Evolutionary conservation across 2,888 invertebrate genomes (phyloP).

Genomic region (Xanthostigma xanthostigma): DNA sequence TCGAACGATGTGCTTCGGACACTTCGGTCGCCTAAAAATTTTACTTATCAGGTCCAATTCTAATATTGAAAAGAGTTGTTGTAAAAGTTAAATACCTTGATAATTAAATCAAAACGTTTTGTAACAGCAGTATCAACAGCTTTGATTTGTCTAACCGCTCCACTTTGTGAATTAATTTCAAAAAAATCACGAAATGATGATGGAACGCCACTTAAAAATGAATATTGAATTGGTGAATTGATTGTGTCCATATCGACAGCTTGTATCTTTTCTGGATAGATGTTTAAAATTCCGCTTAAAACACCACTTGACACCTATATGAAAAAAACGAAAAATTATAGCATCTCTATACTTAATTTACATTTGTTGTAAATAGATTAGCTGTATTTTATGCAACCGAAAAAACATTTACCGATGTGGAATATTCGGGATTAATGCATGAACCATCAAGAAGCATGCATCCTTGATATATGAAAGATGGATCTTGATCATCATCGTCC

Average conservation of each 20-base stretch:
- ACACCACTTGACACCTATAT: conserved; percentile 64
- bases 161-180: conserved; percentile 64
- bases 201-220: conserved; percentile 68
- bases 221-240: conserved; percentile 67
- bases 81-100: conserved; percentile 42
- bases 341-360: not conserved
- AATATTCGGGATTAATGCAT: conserved; percentile 78
- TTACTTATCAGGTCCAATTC: not conserved
- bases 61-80: not conserved
- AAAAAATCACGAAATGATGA: conserved; percentile 65
- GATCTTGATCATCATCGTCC: conserved; percentile 84
- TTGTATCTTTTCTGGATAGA: conserved; percentile 77
- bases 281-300: conserved; percentile 65
- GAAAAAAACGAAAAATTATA: conserved; percentile 10
- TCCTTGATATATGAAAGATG: conserved; percentile 78
- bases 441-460: conserved; percentile 68
- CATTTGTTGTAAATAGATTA: not conserved
- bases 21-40: conserved; percentile 59
- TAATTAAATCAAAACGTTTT: conserved; percentile 65
- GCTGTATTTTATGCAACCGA: not conserved
- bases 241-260: conserved; percentile 83
- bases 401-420: conserved; percentile 53
- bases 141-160: conserved; percentile 64
- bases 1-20: conserved; percentile 60
- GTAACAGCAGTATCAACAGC: conserved; percentile 65